phyloP scores from a whole-genome alignment of 2,113 vertebrate species.

The Microcebus lehilahytsara region DNA sequence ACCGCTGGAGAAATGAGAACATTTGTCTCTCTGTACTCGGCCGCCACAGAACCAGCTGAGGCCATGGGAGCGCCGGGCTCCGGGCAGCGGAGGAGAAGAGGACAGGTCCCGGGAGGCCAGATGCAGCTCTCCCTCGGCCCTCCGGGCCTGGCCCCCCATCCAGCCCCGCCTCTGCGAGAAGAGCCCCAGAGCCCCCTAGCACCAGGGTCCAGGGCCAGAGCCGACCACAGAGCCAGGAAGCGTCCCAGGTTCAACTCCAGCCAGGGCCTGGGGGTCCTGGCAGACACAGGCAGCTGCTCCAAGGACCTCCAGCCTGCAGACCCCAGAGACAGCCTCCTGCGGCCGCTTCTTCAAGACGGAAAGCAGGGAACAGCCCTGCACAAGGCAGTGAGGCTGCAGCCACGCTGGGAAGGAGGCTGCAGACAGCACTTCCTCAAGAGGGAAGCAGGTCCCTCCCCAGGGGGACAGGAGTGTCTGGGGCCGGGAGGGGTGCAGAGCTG shows the following conservation, averaged over 20 bases:
- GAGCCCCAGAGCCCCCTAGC: not conserved
- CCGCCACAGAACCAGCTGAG: not conserved
- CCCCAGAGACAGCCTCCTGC: not conserved
- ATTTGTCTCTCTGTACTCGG: accelerated
- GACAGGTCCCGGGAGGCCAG: not conserved
- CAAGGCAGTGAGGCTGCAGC: accelerated
- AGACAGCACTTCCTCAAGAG: not conserved
- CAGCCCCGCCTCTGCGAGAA: not conserved
- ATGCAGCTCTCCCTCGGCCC: not conserved
- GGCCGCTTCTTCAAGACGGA: not conserved
- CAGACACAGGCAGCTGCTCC: not conserved
- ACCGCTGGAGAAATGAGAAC: not conserved
- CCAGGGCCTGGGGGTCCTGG: not conserved
- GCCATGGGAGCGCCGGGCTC: not conserved
- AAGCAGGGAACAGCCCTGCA: not conserved
- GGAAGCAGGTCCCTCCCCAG: too few relatives aligned
- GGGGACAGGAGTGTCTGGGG: not conserved
- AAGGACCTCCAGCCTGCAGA: not conserved
- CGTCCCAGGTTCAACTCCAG: not conserved
- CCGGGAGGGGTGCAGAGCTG: not conserved
- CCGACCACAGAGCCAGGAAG: not conserved
- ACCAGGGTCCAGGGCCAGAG: not conserved
- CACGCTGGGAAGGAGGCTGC: not conserved
- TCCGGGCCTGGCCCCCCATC: not conserved
- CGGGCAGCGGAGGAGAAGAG: not conserved